A percentile compares a stretch with the other conserved stretches of the same genome.
These are phyloP conservation scores for Steromphala cineraria DNA, from an alignment of 2,888 invertebrate species.

Conservation along the genomic window DNA sequence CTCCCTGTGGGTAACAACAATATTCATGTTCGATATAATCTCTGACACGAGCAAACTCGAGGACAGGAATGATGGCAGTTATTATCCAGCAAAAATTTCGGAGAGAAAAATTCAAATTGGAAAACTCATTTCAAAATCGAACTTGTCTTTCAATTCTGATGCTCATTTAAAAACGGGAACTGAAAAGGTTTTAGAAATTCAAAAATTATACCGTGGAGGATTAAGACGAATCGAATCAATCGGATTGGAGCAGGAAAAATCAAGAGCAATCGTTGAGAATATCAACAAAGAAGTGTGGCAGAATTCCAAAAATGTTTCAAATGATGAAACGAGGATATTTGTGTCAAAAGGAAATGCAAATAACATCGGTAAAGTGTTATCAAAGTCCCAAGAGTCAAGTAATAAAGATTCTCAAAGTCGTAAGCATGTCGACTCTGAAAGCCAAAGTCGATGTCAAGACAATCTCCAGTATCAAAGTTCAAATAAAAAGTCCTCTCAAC, in stretches of 20 bases:
- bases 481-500: not conserved
- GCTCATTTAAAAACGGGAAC: not conserved
- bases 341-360: not conserved
- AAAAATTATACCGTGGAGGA: slow-evolving; percentile 6
- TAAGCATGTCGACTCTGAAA: not conserved
- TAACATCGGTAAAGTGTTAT: not conserved
- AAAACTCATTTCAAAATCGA: not conserved
- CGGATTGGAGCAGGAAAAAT: not conserved
- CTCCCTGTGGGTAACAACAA: slow-evolving; percentile 12
- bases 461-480: not conserved
- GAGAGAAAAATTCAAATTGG: not conserved
- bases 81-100: not conserved
- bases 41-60: not conserved
- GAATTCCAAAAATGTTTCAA: not conserved
- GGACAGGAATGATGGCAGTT: not conserved
- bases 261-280: not conserved
- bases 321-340: not conserved
- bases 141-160: not conserved
- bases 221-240: slow-evolving; percentile 21
- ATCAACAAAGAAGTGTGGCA: not conserved
- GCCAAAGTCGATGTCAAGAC: not conserved
- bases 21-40: slow-evolving; percentile 11
- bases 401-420: not conserved
- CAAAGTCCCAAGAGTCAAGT: not conserved
- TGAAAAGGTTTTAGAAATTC: not conserved